Base-by-base conservation (phyloP, 2,113 vertebrate genomes). In the Alouatta palliata region DNA sequence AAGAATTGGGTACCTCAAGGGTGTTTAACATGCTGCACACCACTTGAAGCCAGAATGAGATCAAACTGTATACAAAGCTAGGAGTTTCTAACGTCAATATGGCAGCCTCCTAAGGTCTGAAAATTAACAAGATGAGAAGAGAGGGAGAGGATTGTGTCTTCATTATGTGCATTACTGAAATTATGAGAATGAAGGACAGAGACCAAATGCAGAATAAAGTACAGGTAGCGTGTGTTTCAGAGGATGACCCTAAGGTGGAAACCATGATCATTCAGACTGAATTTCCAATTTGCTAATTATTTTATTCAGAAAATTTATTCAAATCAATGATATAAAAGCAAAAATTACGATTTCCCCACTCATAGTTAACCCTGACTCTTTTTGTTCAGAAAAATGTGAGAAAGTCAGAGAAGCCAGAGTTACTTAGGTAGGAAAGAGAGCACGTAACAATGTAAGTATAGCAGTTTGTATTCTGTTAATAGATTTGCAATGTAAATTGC, bases 21-120 rank as follows among this genome's bases (percentile, higher is more conserved):
- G 79, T 85, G n/a, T 93, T 97, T 95, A 86, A 91, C 68, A 71
- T 30, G 49, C 37, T 93, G 30, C 83, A 83, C 66, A 66, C 61
- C 70, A 89, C 70, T 73, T 83, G 70, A 89, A 95, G 83, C 35
- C 71, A 86, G 58, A 93, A 30, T 21, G 7, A 47, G 71, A 92
- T 93, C 37, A 92, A 92, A 85, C 61, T 81, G 87, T 52, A n/a
- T 56, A 82, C 5, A 71, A 54, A 92, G 47, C 61, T 49, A 68
- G 32, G 40, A 86, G 73, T 94, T 20, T 49, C 30, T 76, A 52
- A 73, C 27, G n/a, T 85, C 79, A 58, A 27, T 9, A 13, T 32
- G 43, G 23, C 47, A 68, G 40, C 83, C 25, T 90, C 85, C 49
- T 43, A 64, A 71, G 54, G 35, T 45, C 64, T 88, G 58, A 37